A percentile compares a stretch with the other conserved stretches of the same genome.
These are phyloP conservation scores for Anolis apletophallus DNA, from an alignment of 2,797 vertebrate genomes.

Conservation along the genomic window DNA sequence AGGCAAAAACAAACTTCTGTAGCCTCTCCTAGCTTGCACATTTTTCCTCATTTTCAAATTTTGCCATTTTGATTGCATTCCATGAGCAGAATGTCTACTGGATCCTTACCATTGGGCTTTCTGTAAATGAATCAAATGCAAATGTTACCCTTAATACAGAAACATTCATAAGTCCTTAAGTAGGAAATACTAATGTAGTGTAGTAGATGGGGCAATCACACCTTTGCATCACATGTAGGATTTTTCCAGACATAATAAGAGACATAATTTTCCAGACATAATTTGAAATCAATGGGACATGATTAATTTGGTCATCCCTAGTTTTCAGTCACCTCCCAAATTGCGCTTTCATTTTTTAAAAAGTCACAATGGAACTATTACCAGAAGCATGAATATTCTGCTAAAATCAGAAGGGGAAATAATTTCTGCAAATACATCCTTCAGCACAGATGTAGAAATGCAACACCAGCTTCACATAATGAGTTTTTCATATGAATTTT, in stretches of 20 bases:
- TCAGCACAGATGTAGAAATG: conserved; percentile 24
- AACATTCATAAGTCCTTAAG: neutral
- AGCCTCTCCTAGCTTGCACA: too few species aligned
- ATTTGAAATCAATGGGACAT: neutral
- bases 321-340: neutral
- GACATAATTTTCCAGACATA: neutral
- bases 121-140: neutral
- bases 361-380: neutral
- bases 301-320: neutral
- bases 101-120: neutral
- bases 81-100: neutral
- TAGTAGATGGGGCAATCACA: too few species aligned
- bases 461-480: conserved; percentile 23
- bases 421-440: conserved; percentile 2
- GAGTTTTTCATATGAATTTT: conserved; percentile 31
- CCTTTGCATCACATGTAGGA: neutral
- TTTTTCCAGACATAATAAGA: neutral
- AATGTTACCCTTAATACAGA: neutral
- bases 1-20: too few species aligned
- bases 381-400: conserved; percentile 1
- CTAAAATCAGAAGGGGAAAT: neutral
- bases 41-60: too few species aligned
- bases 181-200: neutral
- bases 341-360: neutral
- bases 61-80: neutral